Base-by-base conservation (phyloP, 2,888 invertebrate genomes). In the Caenorhabditis sulstoni region DNA sequence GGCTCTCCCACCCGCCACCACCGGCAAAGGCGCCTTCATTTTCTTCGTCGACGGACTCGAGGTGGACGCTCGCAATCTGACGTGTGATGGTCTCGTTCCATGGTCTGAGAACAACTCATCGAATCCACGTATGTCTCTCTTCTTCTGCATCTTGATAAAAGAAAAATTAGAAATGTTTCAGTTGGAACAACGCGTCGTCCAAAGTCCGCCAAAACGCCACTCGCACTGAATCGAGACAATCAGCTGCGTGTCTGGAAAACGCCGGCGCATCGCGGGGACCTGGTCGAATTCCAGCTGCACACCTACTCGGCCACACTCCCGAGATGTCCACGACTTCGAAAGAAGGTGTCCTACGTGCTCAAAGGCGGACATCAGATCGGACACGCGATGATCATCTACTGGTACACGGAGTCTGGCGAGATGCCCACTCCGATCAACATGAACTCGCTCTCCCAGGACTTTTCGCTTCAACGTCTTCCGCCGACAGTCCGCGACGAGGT, bases 231-330 rank as follows among this genome's bases (percentile, higher is more conserved):
- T 37, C 52, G 81, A 41, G 64, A 78, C 11, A 47, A 61, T 8
- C 79, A 81, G 22, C 45, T 81, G 16, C 64, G 82, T 22, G 78
- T 79, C 12, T 66, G 76, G 59, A 66, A 73, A 18, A 78, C 76
- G n/a, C 73, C 73, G 4, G 29, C 62, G 11, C 35, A 45, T 35
- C 66, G 65, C 3, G 35, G 41, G 12, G 74, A 77, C 11, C 16
- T 35, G 3, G 41, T 70, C 29, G 83, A 82, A 49, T 83, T 70
- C 62, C 78, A 80, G 53, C 70, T 85, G 18, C 83, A 85, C 53
- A 62, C 79, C 20, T 86, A 86, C 70, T 71, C 79, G 18, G 84
- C 86, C 1, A 83, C 83, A 8, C 65, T 86, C 49, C 84, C 84
- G 11, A 45, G 86, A 23, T 81, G 78, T 52, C 81, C 79, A n/a